Evolutionary conservation across 2,888 invertebrate species (phyloP), one percentile per base, ranked within the genome.

Genomic region (Cecidostiba fungosa): DNA sequence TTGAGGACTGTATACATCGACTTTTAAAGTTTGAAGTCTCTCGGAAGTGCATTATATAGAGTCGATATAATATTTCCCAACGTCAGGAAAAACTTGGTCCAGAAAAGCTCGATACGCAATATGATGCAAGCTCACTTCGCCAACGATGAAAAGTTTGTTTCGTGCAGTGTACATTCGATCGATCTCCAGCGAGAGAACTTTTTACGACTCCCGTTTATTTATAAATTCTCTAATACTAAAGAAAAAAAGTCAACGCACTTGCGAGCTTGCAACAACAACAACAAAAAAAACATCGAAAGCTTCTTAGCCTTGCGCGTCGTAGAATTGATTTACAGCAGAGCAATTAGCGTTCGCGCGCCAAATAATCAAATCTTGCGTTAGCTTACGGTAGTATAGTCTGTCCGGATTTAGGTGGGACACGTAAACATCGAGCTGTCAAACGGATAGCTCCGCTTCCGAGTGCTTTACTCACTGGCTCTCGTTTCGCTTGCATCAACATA

Each of bases 331-430:
- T 66, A 66, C 26, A 26, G 29, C 29, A 0, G 66, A 66, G 66
- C 66, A 66, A 66, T 66, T 66, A 66, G 26, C 66, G 10, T n/a
- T 3, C 29, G 29, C 66, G 26, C 12, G 26, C 66, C 66, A 66
- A 66, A 66, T 66, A 66, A 66, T 66, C 66, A 66, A 0, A 66
- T 26, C 12, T 66, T 23, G 66, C 14, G 29, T 1, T 66, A 43
- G 43, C 12, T 43, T 43, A 12, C 43, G 43, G 43, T 10, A 43
- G 66, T 66, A 29, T 66, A n/a, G 8, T 16, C 66, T 5, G 66
- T 26, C 66, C 66, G 66, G 29, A 66, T 66, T 66, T 66, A 66
- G 66, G 66, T 29, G 66, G 29, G 66, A 29, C 62, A 16, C 16
- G 26, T 3, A 14, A 12, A 26, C 26, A 12, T 14, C 66, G 29